Evolutionary conservation across 30 jellyfish, hydroid and myxozoan genomes (phyloP).

Genomic region (Cassiopea xamachana): DNA sequence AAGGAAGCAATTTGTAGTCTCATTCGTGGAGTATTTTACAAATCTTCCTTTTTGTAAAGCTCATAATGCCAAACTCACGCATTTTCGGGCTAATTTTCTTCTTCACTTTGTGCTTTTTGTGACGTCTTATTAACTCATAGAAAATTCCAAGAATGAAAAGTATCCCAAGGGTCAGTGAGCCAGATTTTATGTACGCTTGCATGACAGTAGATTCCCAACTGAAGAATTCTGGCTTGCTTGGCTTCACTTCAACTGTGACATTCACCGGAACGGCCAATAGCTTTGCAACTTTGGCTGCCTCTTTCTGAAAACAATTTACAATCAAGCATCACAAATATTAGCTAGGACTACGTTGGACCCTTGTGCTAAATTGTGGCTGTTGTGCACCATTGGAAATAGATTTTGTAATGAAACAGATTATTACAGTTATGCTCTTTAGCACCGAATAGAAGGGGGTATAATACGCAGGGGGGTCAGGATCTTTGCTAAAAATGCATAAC

Average conservation of each 20-base stretch:
- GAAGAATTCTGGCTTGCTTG: constrained; percentile 59
- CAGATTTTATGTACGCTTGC: constrained; percentile 52
- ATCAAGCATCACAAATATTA: too few relatives aligned
- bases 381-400: too few relatives aligned
- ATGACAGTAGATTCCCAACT: constrained; percentile 62
- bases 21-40: too few relatives aligned
- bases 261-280: constrained; percentile 7
- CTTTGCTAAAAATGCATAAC: too few relatives aligned
- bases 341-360: not conserved
- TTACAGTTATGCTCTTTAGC: too few relatives aligned
- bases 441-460: too few relatives aligned
- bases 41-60: too few relatives aligned
- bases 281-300: constrained; percentile 45
- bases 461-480: too few relatives aligned
- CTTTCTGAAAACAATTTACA: constrained; percentile 5
- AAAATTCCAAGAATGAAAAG: constrained; percentile 16
- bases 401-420: too few relatives aligned
- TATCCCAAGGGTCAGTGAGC: not conserved
- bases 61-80: constrained; percentile 11
- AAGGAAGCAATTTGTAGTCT: too few relatives aligned
- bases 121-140: constrained; percentile 17
- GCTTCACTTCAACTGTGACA: constrained; percentile 8
- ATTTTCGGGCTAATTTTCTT: constrained; percentile 7
- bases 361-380: too few relatives aligned
- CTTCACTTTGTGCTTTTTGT: not conserved